Percentiles rank a stretch among this genome's conserved stretches.
Conservation (phyloP, 2,888 invertebrate genomes). For the Siphonodentalium dalli region DNA sequence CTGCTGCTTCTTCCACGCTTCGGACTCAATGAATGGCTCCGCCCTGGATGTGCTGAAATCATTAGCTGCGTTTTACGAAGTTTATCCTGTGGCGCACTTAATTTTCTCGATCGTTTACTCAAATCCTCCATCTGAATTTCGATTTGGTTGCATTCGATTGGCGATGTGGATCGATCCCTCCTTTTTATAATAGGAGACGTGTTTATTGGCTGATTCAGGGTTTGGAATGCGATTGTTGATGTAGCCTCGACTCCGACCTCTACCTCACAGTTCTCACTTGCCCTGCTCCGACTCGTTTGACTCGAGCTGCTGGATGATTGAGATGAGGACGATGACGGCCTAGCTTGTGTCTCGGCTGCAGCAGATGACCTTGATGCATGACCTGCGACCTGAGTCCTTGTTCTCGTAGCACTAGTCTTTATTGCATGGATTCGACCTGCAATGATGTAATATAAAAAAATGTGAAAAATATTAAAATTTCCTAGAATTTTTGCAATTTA, state of each 20-base stretch:
- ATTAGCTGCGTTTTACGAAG: constrained; percentile 22
- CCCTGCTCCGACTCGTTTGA: no score
- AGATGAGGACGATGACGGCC: constrained; percentile 1
- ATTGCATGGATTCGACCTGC: constrained; percentile 20
- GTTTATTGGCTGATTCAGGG: constrained; percentile 43
- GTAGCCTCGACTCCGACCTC: constrained; percentile 55
- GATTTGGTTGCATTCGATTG: constrained; percentile 36
- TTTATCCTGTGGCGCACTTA: constrained; percentile 23
- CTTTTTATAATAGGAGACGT: constrained; percentile 21
- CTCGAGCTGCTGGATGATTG: not conserved
- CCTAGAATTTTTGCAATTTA: no score
- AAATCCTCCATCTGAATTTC: constrained; percentile 64
- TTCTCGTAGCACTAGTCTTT: constrained; percentile 8
- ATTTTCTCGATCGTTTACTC: constrained; percentile 33
- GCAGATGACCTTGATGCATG: not conserved
- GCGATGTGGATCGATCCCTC: constrained; percentile 27
- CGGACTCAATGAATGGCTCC: constrained; percentile 49
- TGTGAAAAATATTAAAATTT: no score
- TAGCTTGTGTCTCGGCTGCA: constrained; percentile 4
- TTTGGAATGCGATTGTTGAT: constrained; percentile 55
- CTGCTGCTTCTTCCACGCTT: constrained; percentile 30
- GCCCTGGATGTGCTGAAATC: constrained; percentile 31
- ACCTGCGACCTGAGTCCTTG: not conserved
- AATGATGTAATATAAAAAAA: constrained; percentile 12
- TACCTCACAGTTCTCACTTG: no score